Percentiles rank a stretch among this genome's conserved stretches.
Conservation (phyloP, 2,113 vertebrate genomes). For the Nycticebus coucang region DNA sequence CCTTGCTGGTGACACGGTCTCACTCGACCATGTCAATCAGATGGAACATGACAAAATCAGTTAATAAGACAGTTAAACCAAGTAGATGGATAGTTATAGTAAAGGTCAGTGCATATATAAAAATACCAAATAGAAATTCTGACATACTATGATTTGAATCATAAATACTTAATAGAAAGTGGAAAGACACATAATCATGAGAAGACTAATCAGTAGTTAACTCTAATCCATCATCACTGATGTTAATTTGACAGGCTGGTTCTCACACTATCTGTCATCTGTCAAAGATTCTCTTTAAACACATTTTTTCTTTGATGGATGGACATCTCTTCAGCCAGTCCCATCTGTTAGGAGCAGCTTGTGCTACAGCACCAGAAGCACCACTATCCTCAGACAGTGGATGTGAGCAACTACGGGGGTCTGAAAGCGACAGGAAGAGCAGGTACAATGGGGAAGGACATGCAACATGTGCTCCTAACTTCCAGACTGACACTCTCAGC, state of each 20-base stretch:
- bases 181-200: background rate
- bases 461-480: background rate
- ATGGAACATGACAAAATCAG: background rate
- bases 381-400: background rate
- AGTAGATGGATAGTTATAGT: background rate
- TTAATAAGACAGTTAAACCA: background rate
- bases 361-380: background rate
- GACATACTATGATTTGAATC: background rate
- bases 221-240: conserved; percentile 1
- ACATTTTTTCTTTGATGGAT: conserved; percentile 29
- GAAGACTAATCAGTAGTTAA: background rate
- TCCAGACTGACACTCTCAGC: background rate
- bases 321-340: background rate
- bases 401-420: background rate
- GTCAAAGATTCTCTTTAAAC: background rate
- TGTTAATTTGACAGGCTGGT: conserved; percentile 50
- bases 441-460: background rate
- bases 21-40: background rate
- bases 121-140: background rate
- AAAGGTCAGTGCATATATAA: background rate
- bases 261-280: conserved; percentile 66
- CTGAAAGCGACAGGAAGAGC: background rate
- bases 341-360: conserved; percentile 51
- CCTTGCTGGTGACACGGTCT: background rate
- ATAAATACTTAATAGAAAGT: background rate